phyloP scores from a whole-genome alignment of 2,113 vertebrate species.

The Epinephelus lanceolatus region DNA sequence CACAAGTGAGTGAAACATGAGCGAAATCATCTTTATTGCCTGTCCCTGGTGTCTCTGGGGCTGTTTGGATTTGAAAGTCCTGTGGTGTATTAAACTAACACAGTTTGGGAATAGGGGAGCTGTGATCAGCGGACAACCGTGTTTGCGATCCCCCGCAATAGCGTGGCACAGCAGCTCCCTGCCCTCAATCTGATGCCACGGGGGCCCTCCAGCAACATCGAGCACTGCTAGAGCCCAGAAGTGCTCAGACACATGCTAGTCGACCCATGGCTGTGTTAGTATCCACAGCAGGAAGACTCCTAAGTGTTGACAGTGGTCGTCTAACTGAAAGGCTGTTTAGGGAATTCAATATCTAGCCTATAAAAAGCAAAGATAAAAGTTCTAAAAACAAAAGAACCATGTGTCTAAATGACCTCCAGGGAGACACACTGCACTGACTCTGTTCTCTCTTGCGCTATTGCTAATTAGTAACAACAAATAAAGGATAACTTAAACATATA shows the following conservation, averaged over 20 bases:
- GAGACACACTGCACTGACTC: constrained; percentile 17
- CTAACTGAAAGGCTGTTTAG: constrained; percentile 35
- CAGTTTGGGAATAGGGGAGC: constrained; percentile 67
- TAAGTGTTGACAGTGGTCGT: constrained; percentile 37
- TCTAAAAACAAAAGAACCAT: constrained; percentile 39
- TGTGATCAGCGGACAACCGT: constrained; percentile 35
- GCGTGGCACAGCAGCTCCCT: constrained; percentile 30
- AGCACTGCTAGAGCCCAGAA: constrained; percentile 14
- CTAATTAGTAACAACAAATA: constrained; percentile 14
- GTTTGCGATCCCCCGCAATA: constrained; percentile 45
- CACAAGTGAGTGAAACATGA: constrained; percentile 60
- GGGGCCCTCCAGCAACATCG: constrained; percentile 20
- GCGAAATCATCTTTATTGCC: constrained; percentile 37
- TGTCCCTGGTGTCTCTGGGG: constrained; percentile 29
- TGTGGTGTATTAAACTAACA: constrained; percentile 62
- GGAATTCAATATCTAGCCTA: constrained; percentile 50
- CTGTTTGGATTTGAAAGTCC: constrained; percentile 48
- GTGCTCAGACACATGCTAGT: constrained; percentile 38
- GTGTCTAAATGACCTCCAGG: not conserved
- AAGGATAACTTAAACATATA: constrained; percentile 12
- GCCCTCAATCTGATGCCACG: constrained; percentile 20
- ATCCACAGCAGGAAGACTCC: constrained; percentile 42
- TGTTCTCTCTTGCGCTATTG: constrained; percentile 1
- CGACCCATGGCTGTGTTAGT: constrained; percentile 43
- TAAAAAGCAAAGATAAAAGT: constrained; percentile 7